Evolutionary conservation across 2,113 vertebrate species (phyloP).

Genomic region (Tetraodon nigroviridis): DNA sequence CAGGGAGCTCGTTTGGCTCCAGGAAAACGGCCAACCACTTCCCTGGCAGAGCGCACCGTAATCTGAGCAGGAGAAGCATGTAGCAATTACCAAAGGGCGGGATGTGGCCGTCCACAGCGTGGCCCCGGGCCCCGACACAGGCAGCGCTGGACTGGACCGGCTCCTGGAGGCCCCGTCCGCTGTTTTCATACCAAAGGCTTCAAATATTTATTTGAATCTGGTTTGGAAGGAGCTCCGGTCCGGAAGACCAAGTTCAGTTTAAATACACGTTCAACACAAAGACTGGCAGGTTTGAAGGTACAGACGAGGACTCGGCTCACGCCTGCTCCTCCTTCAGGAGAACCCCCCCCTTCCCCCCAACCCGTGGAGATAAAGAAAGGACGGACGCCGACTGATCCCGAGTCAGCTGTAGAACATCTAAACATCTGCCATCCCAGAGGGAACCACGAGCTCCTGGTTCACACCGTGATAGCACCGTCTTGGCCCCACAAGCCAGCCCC

Average conservation of each 20-base stretch:
- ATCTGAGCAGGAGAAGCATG: slow-evolving; percentile 71
- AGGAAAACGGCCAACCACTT: slow-evolving; percentile 70
- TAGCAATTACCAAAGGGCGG: slow-evolving; percentile 71
- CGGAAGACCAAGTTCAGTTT: neutral
- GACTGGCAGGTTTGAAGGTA: neutral
- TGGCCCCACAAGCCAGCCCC: no score
- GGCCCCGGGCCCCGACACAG: slow-evolving; percentile 46
- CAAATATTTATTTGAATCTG: no score
- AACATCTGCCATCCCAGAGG: no score
- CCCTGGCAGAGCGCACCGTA: slow-evolving; percentile 68
- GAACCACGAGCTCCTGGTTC: no score
- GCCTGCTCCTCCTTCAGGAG: no score
- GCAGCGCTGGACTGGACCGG: slow-evolving; percentile 22
- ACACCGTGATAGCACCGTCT: no score
- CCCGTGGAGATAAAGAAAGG: no score
- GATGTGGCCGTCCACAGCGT: slow-evolving; percentile 64
- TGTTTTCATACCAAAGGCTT: slow-evolving; percentile 1
- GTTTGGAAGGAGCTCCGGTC: no score
- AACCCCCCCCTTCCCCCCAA: no score
- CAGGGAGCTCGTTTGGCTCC: slow-evolving; percentile 69
- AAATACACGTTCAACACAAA: neutral
- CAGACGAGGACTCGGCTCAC: no score
- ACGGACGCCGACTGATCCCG: no score
- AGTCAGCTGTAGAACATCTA: no score
- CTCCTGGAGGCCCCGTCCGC: slow-evolving; percentile 7